A percentile compares a stretch with the other conserved stretches of the same genome.
Evolutionary conservation across 2,113 vertebrate species (phyloP).

Genomic region (Nothobranchius furzeri): DNA sequence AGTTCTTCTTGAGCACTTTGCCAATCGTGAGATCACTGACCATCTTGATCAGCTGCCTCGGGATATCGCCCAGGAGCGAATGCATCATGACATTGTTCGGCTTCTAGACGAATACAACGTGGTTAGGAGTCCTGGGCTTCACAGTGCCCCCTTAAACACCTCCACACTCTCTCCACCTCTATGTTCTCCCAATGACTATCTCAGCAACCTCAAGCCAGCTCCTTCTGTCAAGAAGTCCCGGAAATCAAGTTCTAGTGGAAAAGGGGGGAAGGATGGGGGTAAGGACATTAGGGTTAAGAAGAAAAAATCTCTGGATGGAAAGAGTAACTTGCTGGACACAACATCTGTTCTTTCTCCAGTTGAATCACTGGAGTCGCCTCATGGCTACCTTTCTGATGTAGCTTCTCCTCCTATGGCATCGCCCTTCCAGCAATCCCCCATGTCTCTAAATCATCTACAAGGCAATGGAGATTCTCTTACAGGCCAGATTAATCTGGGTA

Average conservation of each 20-base stretch:
- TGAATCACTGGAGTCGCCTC: conserved; percentile 93
- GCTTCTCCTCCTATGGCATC: conserved; percentile 92
- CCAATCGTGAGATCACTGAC: conserved; percentile 97
- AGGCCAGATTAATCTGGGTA: conserved; percentile 87
- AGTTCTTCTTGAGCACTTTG: conserved; percentile 93
- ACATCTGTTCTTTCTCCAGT: conserved; percentile 89
- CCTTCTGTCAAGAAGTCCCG: conserved; percentile 87
- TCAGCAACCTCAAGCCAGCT: conserved; percentile 85
- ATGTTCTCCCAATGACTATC: conserved; percentile 91
- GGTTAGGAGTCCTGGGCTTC: conserved; percentile 89
- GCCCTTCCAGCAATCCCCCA: conserved; percentile 90
- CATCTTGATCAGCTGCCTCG: conserved; percentile 96
- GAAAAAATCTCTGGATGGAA: conserved; percentile 90
- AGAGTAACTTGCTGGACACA: conserved; percentile 87
- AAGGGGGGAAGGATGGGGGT: conserved; percentile 85
- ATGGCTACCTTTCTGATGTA: conserved; percentile 92
- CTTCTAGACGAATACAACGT: conserved; percentile 95
- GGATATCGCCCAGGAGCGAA: conserved; percentile 95
- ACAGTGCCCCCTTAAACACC: conserved; percentile 76
- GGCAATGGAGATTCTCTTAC: conserved; percentile 87
- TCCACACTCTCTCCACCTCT: conserved; percentile 89
- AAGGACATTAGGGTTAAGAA: conserved; percentile 89
- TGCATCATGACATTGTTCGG: conserved; percentile 96
- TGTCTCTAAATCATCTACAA: conserved; percentile 89
- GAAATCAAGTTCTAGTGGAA: conserved; percentile 83